Base-by-base conservation (phyloP, 2,888 invertebrate species). In the Agonopterix heracliana region DNA sequence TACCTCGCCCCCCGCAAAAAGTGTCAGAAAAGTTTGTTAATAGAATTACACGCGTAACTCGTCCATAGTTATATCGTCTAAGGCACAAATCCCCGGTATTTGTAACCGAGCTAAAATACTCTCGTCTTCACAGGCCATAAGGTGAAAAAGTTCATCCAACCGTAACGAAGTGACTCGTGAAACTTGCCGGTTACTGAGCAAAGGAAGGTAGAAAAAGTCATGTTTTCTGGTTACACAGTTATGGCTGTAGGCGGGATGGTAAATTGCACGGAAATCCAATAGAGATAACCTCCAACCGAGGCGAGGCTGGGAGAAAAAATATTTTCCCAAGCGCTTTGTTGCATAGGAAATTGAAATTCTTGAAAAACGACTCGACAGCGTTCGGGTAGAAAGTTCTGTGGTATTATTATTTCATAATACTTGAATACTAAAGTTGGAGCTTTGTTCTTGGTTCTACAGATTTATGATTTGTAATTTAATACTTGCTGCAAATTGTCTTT, bases 211-310 rank as follows among this genome's bases (percentile, higher is more conserved):
- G 53, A 52, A 54, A 55, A 55, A 48, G 49, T 53, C 49, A 55
- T 54, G 55, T 53, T 57, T 55, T 53, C 54, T 55, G 52, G 54
- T 55, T 52, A 53, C 52, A 49, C 52, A 49, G 53, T 34, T 52
- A 50, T 46, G 48, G 49, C 44, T 47, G 46, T 46, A 52, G 48
- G 46, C 34, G 26, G 45, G 52, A 48, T 54, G 59, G 54, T 57
- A 63, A 66, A 65, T 65, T 63, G 62, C 56, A 57, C 58, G 63
- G 62, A 65, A 64, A 65, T 49, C 56, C 61, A 61, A 59, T 63
- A 60, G 55, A 62, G 63, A 65, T 63, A 64, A 63, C 60, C 54
- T 45, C 47, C 26, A 36, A 38, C 43, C 35, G 35, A 34, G 44
- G 46, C 9, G 40, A 35, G 10, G 10, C 26, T 26, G 26, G 40